Conservation (phyloP, 2,888 invertebrate genomes). For the Cryptocheilus praepositus region DNA sequence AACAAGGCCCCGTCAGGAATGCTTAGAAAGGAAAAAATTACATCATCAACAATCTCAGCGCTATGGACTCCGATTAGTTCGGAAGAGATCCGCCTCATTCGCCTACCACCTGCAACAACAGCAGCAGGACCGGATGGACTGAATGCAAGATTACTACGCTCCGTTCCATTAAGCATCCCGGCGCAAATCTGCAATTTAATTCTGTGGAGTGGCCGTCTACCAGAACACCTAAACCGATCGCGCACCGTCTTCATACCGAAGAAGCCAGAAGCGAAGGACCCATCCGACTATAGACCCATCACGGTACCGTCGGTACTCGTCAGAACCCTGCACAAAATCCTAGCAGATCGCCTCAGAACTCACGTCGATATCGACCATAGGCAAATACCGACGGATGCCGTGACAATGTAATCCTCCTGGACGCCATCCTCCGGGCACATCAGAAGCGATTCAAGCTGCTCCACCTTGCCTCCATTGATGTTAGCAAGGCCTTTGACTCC, state of each 20-base stretch:
- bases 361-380: not conserved
- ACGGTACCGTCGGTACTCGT: conserved; percentile 31
- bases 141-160: conserved; percentile 15
- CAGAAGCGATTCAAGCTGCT: too few species aligned
- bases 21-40: too few species aligned
- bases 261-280: conserved; percentile 24
- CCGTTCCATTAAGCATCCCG: conserved; percentile 17
- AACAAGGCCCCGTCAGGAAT: not conserved
- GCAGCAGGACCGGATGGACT: conserved; percentile 23
- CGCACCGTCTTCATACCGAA: conserved; percentile 37
- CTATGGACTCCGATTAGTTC: conserved; percentile 28
- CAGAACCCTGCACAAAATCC: conserved; percentile 28
- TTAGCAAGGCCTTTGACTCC: too few species aligned
- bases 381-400: conserved; percentile 70
- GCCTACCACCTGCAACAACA: conserved; percentile 8
- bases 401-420: conserved; percentile 2
- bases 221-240: conserved; percentile 22
- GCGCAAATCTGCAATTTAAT: conserved; percentile 28
- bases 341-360: conserved; percentile 17
- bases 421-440: not conserved
- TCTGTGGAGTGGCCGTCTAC: conserved; percentile 26
- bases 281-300: conserved; percentile 36
- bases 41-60: not conserved
- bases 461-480: too few species aligned
- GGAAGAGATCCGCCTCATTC: conserved; percentile 16